Evolutionary conservation across 2,797 vertebrate genomes (phyloP), one percentile per base, ranked within the genome.

Genomic region (Macroramphosus scolopax): DNA sequence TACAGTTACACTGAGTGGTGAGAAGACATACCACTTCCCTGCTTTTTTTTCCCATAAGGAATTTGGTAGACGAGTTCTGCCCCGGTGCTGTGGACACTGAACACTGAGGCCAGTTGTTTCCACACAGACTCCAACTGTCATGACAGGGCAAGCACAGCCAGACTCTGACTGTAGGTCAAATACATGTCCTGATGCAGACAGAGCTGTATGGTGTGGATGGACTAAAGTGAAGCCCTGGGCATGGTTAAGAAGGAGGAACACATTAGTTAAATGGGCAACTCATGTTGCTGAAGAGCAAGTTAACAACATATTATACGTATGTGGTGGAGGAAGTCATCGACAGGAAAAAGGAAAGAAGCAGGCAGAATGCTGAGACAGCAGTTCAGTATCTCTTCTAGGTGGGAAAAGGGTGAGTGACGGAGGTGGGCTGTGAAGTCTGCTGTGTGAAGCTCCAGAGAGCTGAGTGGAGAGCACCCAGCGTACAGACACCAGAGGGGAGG

Each of bases 41-140:
- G 7, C 10, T 29, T 22, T 22, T 45, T 37, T 54, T 38, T 17
- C 15, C 8, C 6, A 41, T 39, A 57, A 69, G 5, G 11, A 48
- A 51, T 50, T 38, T 56, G 6, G 25, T 12, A 24, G 30, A 52
- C 47, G 39, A 69, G 48, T 10, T 11, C 63, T 65, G 51, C 9
- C 36, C 39, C 47, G n/a, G n/a, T 65, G 28, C 43, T 48, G 30
- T 35, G 18, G 39, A 47, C 33, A 14, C 39, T 60, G 41, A 38
- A 67, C 71, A 72, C 41, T 65, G 63, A 34, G 29, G 36, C 41
- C 36, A 12, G n/a, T 68, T 77, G 45, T 76, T 71, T 63, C 34
- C 31, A 12, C 1, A 74, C 71, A 81, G 71, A 66, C 61, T 57
- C 34, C 32, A 49, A 58, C 79, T 80, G 75, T 82, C 58, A 31